Evolutionary conservation across 53 echinoderm and acorn worm genomes (phyloP).

Genomic region (Holothuria leucospilota): DNA sequence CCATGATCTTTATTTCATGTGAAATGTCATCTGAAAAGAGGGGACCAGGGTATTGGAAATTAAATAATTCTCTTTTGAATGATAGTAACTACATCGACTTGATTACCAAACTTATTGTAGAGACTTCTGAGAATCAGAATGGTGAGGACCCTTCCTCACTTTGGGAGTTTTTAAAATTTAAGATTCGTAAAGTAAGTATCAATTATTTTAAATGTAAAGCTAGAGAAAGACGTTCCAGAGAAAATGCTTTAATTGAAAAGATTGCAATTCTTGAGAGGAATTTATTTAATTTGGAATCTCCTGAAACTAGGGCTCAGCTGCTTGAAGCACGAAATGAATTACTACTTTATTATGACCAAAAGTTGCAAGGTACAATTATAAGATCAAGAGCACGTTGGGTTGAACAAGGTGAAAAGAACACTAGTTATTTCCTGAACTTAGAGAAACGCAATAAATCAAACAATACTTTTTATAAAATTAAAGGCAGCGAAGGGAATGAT

Average conservation of each 20-base stretch:
- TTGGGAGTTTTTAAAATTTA: constrained; percentile 6
- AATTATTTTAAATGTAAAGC: background rate
- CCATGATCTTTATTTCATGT: background rate
- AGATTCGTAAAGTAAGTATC: background rate
- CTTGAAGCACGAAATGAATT: too few relatives aligned
- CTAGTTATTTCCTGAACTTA: background rate
- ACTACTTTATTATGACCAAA: too few relatives aligned
- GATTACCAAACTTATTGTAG: too few relatives aligned
- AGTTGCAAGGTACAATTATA: too few relatives aligned
- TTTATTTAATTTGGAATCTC: background rate
- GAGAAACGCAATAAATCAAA: too few relatives aligned
- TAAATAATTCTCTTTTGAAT: too few relatives aligned
- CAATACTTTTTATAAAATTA: background rate
- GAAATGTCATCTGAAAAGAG: background rate
- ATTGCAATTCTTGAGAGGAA: background rate
- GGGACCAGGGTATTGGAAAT: too few relatives aligned
- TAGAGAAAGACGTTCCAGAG: background rate
- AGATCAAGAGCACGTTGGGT: background rate
- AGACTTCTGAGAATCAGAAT: too few relatives aligned
- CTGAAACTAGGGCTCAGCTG: background rate
- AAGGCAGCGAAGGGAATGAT: background rate
- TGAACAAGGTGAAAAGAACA: background rate
- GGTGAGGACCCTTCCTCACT: background rate
- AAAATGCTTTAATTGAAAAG: background rate
- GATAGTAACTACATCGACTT: background rate